Base-by-base conservation (phyloP, 2,888 invertebrate species). In the Pandemis corylana region DNA sequence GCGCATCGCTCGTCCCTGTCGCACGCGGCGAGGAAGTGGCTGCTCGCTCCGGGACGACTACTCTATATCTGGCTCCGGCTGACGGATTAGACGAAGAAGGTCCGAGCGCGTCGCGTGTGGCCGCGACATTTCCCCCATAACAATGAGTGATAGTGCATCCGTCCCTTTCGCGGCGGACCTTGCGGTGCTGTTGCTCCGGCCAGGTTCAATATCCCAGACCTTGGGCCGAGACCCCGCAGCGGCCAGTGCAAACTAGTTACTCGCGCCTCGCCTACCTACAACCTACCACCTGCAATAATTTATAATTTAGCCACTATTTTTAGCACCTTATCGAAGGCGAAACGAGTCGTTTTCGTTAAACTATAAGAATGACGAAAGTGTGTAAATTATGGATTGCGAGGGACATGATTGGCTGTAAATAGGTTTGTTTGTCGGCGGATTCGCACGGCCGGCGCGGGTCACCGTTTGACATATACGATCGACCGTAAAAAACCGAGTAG, bases 181-280 rank as follows among this genome's bases (percentile, higher is more conserved):
- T 86, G 90, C 81, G 85, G 90, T 89, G 90, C 90, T 89, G 89
- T 90, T 89, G 92, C 90, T 86, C 91, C 90, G 89, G 89, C 83
- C 89, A 93, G 89, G 94, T 94, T 94, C 94, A 94, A 94, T 90
- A 94, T 93, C 92, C 94, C 94, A 93, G 93, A 90, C 93, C 93
- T 93, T 93, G 93, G 89, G 81, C 91, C 90, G 90, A 89, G 87
- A 78, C 78, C 67, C 67, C 62, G 78, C 86, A 77, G 84, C 84
- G 87, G 83, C 84, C 90, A 87, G 87, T 87, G 86, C 78, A 88
- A 93, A 92, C 93, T 92, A 92, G 92, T 93, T 89, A 87, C 88
- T 87, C 82, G 84, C 85, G 72, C 72, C 69, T 61, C 59, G 59
- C 59, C 15, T 44, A 59, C 68, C 53, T 53, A 68, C 56, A 56